Evolutionary conservation across 64 coral and sea anemone genomes (phyloP), one percentile per base, ranked within the genome.

Genomic region (Pocillopora damicornis): DNA sequence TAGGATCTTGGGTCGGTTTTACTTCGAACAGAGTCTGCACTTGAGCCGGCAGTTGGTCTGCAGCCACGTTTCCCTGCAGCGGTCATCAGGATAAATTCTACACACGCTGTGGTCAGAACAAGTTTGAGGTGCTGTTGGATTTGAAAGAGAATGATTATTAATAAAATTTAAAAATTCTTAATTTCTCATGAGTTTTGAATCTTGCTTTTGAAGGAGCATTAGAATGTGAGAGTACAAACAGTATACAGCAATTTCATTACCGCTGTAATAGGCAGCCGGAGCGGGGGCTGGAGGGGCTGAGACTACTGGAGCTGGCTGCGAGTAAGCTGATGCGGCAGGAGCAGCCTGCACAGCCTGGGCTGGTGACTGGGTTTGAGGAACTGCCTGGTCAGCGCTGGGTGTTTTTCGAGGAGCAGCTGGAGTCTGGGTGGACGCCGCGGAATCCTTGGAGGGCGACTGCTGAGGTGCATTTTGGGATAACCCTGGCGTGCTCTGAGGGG

Each of bases 1-100:
- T 68, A 4, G 9, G 67, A 22, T 69, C 18, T 23, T n/a, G 67
- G 30, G 11, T 64, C 35, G 42, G 42, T 51, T 60, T 59, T 26
- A 72, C 22, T 85, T 85, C 22, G 79, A 92, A 80, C 90, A 92
- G 17, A 87, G 83, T 57, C 45, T 80, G 63, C 90, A 92, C 90
- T 79, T 92, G 37, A 51, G 75, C 75, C 76, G 87, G 83, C 90
- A 92, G 90, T 92, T 77, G 10, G 30, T 79, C 90, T 77, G 60
- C 15, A 92, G 23, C 90, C 90, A 92, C 20, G 35, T 20, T 42
- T 92, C 74, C 58, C 25, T 61, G 42, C 90, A 92, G 74, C 63
- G 84, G 63, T 80, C 30, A 30, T 78, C 77, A 51, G 81, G 75
- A 74, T 92, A 92, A n/a, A 86, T 60, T 26, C 35, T 17, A 56